Evolutionary conservation across 2,888 invertebrate genomes (phyloP).

Genomic region (Escarpia spicata): DNA sequence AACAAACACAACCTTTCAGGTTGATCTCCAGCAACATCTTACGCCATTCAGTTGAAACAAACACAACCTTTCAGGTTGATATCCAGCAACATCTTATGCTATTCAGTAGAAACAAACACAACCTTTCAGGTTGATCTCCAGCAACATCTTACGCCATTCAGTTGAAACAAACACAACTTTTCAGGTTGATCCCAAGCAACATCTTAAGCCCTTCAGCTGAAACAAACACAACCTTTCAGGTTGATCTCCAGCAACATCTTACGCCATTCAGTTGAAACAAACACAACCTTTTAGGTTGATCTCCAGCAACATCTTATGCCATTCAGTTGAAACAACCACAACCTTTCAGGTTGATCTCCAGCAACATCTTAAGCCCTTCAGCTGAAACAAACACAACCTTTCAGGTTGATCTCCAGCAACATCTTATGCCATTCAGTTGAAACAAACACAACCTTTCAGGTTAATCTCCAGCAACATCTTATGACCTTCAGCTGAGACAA

Average conservation of each 20-base stretch:
- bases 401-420: conserved; percentile 82
- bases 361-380: conserved; percentile 78
- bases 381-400: conserved; percentile 35
- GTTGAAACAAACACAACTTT: conserved; percentile 35
- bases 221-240: conserved; percentile 55
- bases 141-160: conserved; percentile 78
- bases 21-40: conserved; percentile 89
- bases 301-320: conserved; percentile 84
- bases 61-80: conserved; percentile 74
- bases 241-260: conserved; percentile 89
- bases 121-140: conserved; percentile 81
- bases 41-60: conserved; percentile 66
- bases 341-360: conserved; percentile 79
- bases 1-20: conserved; percentile 55
- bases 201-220: conserved; percentile 74
- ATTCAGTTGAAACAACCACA: no score
- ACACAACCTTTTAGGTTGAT: conserved; percentile 74
- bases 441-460: no score
- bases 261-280: conserved; percentile 66
- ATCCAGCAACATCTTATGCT: conserved; percentile 82
- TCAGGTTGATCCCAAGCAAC: conserved; percentile 82
- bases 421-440: conserved; percentile 74
- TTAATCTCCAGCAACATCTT: no score
- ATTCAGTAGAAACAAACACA: no score
- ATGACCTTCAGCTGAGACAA: no score